Percentiles rank a stretch among this genome's conserved stretches.
phyloP scores from a whole-genome alignment of 1,140 invertebrate genomes.

The Lucilia cuprina region DNA sequence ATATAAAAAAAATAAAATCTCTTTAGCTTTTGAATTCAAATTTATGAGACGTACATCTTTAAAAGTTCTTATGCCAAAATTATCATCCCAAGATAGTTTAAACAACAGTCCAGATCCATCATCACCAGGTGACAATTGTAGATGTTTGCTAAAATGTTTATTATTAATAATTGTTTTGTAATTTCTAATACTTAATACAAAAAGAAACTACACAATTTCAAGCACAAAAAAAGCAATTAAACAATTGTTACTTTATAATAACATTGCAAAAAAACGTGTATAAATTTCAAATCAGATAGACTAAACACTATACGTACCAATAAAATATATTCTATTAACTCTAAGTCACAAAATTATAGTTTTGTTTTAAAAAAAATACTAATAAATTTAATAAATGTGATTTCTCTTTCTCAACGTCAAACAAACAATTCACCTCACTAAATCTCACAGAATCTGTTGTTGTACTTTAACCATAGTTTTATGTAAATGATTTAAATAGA shows the following conservation, averaged over 20 bases:
- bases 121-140: conserved; percentile 62
- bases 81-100: conserved; percentile 65
- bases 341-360: background rate
- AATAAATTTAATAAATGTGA: background rate
- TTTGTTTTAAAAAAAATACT: background rate
- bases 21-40: conserved; percentile 41
- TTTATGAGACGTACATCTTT: conserved; percentile 57
- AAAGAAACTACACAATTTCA: background rate
- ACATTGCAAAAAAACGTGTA: background rate
- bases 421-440: background rate
- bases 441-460: background rate
- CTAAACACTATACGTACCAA: background rate
- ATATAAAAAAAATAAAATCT: background rate
- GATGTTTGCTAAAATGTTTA: conserved; percentile 26
- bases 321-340: background rate
- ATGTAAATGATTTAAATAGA: background rate
- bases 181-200: background rate
- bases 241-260: background rate
- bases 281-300: background rate
- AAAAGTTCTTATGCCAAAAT: conserved; percentile 64
- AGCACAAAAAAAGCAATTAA: background rate
- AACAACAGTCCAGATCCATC: conserved; percentile 65
- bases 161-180: conserved; percentile 13
- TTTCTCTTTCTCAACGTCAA: background rate
- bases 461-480: background rate